Percentiles rank a stretch among this genome's conserved stretches.
Conservation (phyloP, 2,797 vertebrate species). For the Ibycter americanus region DNA sequence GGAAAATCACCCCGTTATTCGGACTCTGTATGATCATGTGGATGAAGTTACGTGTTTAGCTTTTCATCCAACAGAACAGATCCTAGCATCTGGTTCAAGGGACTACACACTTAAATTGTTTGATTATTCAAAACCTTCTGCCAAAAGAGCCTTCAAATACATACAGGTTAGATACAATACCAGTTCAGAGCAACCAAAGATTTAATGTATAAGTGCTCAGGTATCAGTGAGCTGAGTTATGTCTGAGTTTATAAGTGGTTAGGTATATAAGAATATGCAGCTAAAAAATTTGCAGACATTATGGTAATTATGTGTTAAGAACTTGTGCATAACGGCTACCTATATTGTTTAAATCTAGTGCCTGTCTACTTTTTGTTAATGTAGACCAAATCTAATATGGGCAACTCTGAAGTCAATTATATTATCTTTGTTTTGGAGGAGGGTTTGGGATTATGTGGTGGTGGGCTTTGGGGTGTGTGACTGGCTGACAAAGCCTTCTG, state of each 20-base stretch:
- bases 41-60: conserved; percentile 97
- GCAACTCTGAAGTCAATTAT: neutral
- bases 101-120: conserved; percentile 98
- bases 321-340: neutral
- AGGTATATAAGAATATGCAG: neutral
- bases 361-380: neutral
- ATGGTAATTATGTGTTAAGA: neutral
- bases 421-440: neutral
- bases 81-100: conserved; percentile 94
- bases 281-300: neutral
- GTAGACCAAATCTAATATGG: neutral
- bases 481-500: neutral
- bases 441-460: neutral
- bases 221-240: neutral
- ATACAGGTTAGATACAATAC: conserved; percentile 86
- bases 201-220: neutral
- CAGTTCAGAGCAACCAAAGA: neutral
- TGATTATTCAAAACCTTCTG: conserved; percentile 98
- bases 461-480: neutral
- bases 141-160: conserved; percentile 97
- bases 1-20: conserved; percentile 98
- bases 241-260: neutral
- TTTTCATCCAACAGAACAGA: conserved; percentile 96
- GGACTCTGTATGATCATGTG: conserved; percentile 96
- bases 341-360: neutral